phyloP scores from a whole-genome alignment of 1,140 invertebrate species.

The Streblospio benedicti region DNA sequence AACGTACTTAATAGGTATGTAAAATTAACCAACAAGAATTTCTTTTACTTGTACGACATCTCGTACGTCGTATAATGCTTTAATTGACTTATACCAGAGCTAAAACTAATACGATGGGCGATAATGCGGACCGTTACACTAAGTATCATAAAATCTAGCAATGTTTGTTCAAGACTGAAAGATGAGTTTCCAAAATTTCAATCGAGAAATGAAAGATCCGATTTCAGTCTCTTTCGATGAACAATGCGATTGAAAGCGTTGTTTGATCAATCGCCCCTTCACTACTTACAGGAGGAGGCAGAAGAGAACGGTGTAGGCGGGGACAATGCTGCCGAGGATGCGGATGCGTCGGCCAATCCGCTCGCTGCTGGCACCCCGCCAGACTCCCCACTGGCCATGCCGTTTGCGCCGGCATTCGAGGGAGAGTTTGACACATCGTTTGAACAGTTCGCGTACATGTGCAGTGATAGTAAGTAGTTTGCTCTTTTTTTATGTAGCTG shows the following conservation, averaged over 20 bases:
- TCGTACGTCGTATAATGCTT: no score
- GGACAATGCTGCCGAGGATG: conserved; percentile 58
- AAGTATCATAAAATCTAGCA: no score
- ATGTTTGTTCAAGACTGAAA: no score
- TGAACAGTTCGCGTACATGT: conserved; percentile 91
- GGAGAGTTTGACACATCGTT: conserved; percentile 82
- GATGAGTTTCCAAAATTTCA: no score
- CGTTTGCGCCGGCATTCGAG: conserved; percentile 27
- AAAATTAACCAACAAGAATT: no score
- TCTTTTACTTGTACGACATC: no score
- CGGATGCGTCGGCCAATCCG: neutral
- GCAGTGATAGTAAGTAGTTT: conserved; percentile 38
- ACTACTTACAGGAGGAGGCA: neutral
- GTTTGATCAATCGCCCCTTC: neutral
- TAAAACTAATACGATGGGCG: no score
- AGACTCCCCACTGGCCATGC: conserved; percentile 37
- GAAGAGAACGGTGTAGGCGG: conserved; percentile 56
- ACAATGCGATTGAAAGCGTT: neutral
- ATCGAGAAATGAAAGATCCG: no score
- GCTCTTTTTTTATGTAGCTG: neutral
- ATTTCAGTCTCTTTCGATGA: neutral
- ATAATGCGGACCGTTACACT: no score
- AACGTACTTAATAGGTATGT: no score
- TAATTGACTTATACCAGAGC: no score
- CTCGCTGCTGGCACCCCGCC: conserved; percentile 34